These are phyloP conservation scores for Arizona elegans DNA, from an alignment of 2,113 vertebrate genomes.

Conservation along the genomic window DNA sequence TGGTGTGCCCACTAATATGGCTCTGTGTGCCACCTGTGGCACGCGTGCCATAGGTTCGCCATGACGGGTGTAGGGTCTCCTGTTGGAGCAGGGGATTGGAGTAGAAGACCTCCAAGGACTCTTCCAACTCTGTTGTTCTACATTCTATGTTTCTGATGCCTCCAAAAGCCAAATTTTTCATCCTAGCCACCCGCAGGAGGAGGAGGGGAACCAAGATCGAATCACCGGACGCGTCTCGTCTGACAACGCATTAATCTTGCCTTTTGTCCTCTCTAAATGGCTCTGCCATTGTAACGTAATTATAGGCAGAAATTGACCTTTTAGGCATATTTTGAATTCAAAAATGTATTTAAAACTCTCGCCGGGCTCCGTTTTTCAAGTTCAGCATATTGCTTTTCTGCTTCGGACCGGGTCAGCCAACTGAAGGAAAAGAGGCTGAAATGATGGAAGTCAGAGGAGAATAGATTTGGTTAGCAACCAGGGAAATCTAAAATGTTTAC, in stretches of 20 bases:
- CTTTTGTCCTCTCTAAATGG: slow-evolving; percentile 66
- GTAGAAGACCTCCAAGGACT: not conserved
- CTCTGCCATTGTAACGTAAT: slow-evolving; percentile 75
- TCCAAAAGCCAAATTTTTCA: not conserved
- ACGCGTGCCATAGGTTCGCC: no score
- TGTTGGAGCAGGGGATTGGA: not conserved
- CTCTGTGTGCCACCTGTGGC: no score
- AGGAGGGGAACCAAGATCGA: slow-evolving; percentile 25
- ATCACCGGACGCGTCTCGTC: slow-evolving; percentile 52
- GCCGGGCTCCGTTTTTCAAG: slow-evolving; percentile 76
- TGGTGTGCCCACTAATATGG: no score
- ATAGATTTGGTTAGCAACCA: slow-evolving; percentile 47
- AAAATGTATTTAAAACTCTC: slow-evolving; percentile 78
- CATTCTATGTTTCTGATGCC: not conserved
- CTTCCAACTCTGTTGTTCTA: not conserved
- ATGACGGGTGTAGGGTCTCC: not conserved
- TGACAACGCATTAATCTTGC: slow-evolving; percentile 58
- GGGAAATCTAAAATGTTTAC: slow-evolving; percentile 53
- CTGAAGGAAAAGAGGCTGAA: slow-evolving; percentile 44
- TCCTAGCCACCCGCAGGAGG: not conserved
- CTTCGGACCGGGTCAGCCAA: slow-evolving; percentile 46
- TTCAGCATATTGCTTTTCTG: slow-evolving; percentile 68
- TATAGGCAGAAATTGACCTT: slow-evolving; percentile 79
- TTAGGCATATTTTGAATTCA: slow-evolving; percentile 78
- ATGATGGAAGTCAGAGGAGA: slow-evolving; percentile 54